Evolutionary conservation across 2,797 vertebrate genomes (phyloP), one percentile per base, ranked within the genome.

Genomic region (Kryptolebias ocellatus): DNA sequence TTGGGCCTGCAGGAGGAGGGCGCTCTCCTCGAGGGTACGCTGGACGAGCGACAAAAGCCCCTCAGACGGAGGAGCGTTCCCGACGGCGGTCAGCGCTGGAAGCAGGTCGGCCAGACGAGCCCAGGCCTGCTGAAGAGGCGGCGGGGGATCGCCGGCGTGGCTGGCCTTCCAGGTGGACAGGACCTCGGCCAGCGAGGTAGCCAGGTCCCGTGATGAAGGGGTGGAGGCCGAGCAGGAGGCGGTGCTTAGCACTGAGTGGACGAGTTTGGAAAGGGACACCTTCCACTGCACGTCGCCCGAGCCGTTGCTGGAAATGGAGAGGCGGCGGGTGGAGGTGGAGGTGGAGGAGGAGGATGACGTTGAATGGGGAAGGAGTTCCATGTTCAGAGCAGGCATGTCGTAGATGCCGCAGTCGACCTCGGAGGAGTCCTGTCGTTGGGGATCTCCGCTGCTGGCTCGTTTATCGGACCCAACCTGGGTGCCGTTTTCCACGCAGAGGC

Each of bases 361-460:
- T 0, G 90, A 90, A 76, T 89, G 90, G 2, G 92, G 79, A 29
- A 93, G 87, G 59, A 81, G 57, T 58, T 95, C 94, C 0, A 90
- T 31, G 7, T 83, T 86, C 67, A 94, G 86, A 28, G 95, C 91
- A 0, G 96, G 96, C 88, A 96, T 95, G 31, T 96, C 96, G 0
- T 96, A 96, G 83, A 97, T 94, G 74, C 94, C 95, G 2, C 94
- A 89, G 58, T 94, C 92, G 0, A 75, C 70, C 67, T 95, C 93
- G 0, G 78, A 87, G 1, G 85, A 70, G 52, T 89, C 82, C 29
- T 24, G 20, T 24, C 72, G 83, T 0, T 83, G 85, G 0, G 63
- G 17, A 29, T 87, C 90, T 11, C 67, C 76, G 61, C 79, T 9
- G 81, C 90, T 27, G 75, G 86, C 73, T 37, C 80, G 84, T 53